Percentiles rank a stretch among this genome's conserved stretches.
Conservation (phyloP, 35 echinoderm and acorn worm genomes). For the Antedon bifida region DNA sequence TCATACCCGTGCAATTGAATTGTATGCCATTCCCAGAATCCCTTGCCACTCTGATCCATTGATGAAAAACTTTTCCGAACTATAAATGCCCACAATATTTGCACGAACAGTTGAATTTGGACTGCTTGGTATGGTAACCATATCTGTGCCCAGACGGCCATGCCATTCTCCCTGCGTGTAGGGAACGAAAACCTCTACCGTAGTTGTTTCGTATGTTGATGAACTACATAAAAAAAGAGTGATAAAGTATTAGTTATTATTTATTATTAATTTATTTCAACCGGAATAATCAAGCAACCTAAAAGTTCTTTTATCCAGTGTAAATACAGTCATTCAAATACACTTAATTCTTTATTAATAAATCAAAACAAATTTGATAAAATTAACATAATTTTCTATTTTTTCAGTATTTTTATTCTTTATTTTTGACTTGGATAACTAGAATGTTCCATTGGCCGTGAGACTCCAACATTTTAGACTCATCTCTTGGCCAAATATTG, state of each 20-base stretch:
- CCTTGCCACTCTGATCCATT: constrained; percentile 92
- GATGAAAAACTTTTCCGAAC: constrained; percentile 81
- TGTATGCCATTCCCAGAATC: constrained; percentile 79
- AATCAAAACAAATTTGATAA: too few species aligned
- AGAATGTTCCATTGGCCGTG: too few species aligned
- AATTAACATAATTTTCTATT: too few species aligned
- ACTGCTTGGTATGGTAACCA: constrained; percentile 24
- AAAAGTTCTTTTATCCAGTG: too few species aligned
- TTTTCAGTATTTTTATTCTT: too few species aligned
- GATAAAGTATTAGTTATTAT: not conserved
- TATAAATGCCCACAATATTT: constrained; percentile 54
- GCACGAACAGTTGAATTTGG: constrained; percentile 27
- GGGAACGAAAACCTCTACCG: constrained; percentile 37
- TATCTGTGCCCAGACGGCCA: constrained; percentile 51
- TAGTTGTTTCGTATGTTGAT: constrained; percentile 37
- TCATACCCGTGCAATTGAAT: constrained; percentile 67
- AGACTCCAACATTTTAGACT: too few species aligned
- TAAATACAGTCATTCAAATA: too few species aligned
- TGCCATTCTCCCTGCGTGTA: constrained; percentile 80
- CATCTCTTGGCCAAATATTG: too few species aligned
- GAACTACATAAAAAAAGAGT: constrained; percentile 30
- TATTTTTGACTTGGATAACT: too few species aligned
- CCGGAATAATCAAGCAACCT: too few species aligned
- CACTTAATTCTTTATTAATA: too few species aligned
- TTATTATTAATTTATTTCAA: too few species aligned